Conservation (phyloP, 2,888 invertebrate genomes). For the Oeneis ivallda region DNA sequence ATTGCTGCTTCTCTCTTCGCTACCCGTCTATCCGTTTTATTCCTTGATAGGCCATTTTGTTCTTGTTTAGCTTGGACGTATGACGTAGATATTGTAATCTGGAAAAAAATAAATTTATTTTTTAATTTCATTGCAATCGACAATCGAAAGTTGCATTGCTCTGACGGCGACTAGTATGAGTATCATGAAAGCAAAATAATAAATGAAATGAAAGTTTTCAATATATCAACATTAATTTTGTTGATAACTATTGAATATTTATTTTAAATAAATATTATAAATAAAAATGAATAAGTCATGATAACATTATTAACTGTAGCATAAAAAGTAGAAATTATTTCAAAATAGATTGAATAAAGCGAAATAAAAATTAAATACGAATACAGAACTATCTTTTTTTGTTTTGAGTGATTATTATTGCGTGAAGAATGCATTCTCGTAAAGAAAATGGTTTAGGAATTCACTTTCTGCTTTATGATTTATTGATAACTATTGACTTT, state of each 20-base stretch:
- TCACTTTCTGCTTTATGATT: constrained; percentile 24
- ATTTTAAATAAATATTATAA: background rate
- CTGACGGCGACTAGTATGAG: background rate
- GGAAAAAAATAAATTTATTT: constrained; percentile 33
- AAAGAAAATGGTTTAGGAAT: constrained; percentile 15
- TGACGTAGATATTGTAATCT: constrained; percentile 62
- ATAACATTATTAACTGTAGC: background rate
- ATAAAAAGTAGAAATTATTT: background rate
- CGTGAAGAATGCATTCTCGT: constrained; percentile 25
- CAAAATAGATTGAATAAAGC: background rate
- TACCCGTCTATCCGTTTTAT: constrained; percentile 40
- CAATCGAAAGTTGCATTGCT: background rate
- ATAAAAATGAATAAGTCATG: background rate
- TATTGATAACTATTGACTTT: background rate
- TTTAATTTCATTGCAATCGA: background rate
- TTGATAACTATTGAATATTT: background rate
- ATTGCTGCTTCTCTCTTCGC: constrained; percentile 59
- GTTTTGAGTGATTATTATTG: constrained; percentile 13
- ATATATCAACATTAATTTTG: background rate
- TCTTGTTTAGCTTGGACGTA: constrained; percentile 47
- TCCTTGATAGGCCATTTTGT: constrained; percentile 45
- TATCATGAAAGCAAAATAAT: background rate
- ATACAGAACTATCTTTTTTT: background rate
- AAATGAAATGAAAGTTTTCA: background rate
- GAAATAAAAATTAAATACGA: constrained; percentile 1